Conservation (phyloP, 2,113 vertebrate species). For the Taxidea taxus region DNA sequence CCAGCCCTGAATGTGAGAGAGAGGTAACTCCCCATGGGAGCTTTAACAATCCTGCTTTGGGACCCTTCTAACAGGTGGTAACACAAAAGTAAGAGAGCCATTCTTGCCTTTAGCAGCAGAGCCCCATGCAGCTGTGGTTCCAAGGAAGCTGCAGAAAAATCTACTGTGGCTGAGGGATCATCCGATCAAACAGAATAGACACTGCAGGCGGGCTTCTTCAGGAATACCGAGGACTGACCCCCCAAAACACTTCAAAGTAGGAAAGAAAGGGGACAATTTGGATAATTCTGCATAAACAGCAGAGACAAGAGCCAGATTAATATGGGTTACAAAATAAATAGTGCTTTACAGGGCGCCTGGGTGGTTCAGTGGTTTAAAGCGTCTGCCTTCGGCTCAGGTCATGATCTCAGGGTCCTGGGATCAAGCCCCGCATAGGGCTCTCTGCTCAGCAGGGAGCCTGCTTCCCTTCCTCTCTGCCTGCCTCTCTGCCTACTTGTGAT, state of each 20-base stretch:
- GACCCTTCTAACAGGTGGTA: background rate
- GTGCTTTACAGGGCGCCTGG: no score
- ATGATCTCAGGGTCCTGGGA: no score
- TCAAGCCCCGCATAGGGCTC: no score
- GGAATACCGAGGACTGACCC: background rate
- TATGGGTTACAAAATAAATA: background rate
- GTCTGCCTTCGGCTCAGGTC: no score
- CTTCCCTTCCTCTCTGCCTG: no score
- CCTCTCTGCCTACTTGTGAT: no score
- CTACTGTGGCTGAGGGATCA: background rate
- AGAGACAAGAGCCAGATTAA: background rate
- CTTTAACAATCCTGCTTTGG: no score
- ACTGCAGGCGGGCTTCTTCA: no score
- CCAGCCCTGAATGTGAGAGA: background rate
- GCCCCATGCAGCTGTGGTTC: background rate
- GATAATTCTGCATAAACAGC: background rate
- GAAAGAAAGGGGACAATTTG: background rate
- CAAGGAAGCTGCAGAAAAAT: background rate
- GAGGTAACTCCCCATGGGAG: background rate
- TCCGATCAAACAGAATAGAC: background rate
- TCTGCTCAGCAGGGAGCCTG: no score
- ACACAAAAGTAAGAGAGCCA: background rate
- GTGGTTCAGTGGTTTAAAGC: no score
- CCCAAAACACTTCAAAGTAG: background rate
- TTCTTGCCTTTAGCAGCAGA: background rate